Conservation (phyloP, 2,888 invertebrate genomes). For the Melikaiella ostensackeni region DNA sequence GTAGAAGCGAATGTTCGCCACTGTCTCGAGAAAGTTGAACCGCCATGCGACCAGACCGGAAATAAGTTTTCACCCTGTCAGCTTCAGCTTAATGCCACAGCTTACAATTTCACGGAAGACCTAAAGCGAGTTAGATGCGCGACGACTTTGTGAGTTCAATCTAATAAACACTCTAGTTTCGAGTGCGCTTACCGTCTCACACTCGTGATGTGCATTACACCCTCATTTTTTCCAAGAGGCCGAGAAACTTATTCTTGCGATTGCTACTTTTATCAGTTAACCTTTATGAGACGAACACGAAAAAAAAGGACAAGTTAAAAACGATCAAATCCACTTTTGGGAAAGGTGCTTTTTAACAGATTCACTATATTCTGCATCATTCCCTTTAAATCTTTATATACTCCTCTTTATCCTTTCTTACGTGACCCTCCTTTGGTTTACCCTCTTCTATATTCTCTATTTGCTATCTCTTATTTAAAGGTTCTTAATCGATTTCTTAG, state of each 20-base stretch:
- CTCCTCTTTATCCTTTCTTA: too few species aligned
- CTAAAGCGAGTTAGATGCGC: slow-evolving; percentile 57
- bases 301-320: too few species aligned
- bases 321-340: background rate
- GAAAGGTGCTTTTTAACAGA: background rate
- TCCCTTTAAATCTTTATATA: too few species aligned
- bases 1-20: slow-evolving; percentile 8
- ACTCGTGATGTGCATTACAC: background rate
- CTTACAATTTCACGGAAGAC: slow-evolving; percentile 62
- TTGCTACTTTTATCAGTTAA: background rate
- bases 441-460: too few species aligned
- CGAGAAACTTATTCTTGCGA: background rate
- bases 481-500: too few species aligned
- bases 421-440: too few species aligned
- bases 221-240: background rate
- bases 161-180: slow-evolving; percentile 58
- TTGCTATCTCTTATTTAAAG: too few species aligned
- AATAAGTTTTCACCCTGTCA: slow-evolving; percentile 54
- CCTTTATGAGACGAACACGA: background rate
- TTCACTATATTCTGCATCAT: too few species aligned
- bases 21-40: slow-evolving; percentile 49
- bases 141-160: slow-evolving; percentile 58
- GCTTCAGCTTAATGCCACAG: slow-evolving; percentile 48
- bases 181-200: background rate
- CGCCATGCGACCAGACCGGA: slow-evolving; percentile 52